Conservation (phyloP, 1,140 invertebrate species). For the Solenopsis fugax region DNA sequence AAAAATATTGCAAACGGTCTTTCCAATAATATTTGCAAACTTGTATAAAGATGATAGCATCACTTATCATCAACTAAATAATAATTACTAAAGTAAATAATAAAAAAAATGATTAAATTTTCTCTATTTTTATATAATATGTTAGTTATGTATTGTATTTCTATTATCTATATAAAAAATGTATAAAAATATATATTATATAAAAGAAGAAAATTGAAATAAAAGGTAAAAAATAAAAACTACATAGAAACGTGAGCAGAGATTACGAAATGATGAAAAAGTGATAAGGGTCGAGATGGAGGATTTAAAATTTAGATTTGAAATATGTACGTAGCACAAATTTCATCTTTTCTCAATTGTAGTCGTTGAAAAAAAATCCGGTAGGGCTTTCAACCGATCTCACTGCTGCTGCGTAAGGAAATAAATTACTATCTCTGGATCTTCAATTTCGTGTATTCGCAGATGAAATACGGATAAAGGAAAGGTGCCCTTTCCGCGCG, state of each 20-base stretch:
- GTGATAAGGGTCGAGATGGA: not conserved
- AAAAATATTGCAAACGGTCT: not conserved
- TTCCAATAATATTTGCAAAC: not conserved
- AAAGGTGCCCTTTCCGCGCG: not conserved
- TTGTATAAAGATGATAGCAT: not conserved
- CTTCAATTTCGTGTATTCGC: slow-evolving; percentile 48
- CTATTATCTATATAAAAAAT: not conserved
- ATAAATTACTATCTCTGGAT: slow-evolving; percentile 52
- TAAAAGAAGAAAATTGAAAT: not conserved
- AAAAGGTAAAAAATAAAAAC: not conserved
- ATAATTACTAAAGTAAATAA: slow-evolving; percentile 10
- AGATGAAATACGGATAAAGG: slow-evolving; percentile 32
- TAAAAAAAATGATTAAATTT: not conserved
- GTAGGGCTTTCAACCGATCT: not conserved
- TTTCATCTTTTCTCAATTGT: slow-evolving; percentile 10
- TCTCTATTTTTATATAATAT: not conserved
- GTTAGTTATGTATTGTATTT: not conserved
- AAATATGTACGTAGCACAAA: slow-evolving; percentile 11
- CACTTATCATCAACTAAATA: not conserved
- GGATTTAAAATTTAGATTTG: not conserved
- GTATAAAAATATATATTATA: not conserved
- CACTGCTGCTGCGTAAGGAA: not conserved
- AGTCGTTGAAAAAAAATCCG: not conserved
- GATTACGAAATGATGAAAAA: slow-evolving; percentile 15
- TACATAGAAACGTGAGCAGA: not conserved